Conservation (phyloP, 2,113 vertebrate species). For the Ceuthmochares aereus region DNA sequence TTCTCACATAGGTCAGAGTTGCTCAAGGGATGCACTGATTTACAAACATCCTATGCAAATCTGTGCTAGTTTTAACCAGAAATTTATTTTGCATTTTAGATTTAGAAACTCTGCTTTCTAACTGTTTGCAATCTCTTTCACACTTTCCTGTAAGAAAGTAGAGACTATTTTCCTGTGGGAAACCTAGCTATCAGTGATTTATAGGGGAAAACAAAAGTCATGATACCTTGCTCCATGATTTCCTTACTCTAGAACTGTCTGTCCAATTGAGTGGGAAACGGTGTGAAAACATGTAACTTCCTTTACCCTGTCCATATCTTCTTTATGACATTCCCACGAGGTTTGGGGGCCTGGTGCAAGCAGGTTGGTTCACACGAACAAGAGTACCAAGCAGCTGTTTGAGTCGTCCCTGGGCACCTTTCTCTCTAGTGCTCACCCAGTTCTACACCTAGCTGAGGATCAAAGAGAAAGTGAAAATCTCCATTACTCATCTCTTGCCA, state of each 20-base stretch:
- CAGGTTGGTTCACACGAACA: background rate
- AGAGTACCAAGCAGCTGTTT: background rate
- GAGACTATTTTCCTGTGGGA: background rate
- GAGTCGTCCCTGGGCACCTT: fast-evolving
- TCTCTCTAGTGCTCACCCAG: background rate
- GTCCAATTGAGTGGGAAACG: background rate
- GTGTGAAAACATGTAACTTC: fast-evolving
- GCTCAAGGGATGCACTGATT: slow-evolving; percentile 1
- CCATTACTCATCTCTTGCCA: no score
- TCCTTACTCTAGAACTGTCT: background rate
- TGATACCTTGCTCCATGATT: background rate
- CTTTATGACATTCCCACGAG: background rate
- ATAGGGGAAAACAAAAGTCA: background rate
- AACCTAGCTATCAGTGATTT: background rate
- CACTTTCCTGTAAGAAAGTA: background rate
- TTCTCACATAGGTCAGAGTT: background rate
- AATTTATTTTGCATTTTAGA: background rate
- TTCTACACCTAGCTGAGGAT: background rate
- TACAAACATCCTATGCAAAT: slow-evolving; percentile 29
- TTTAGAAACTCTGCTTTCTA: background rate
- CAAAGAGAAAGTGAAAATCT: background rate
- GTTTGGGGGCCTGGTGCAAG: fast-evolving
- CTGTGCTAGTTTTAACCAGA: background rate
- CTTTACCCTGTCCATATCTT: no score
- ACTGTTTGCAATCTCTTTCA: background rate